Conservation (phyloP, 2,888 invertebrate species). For the Tortricodes alternella region DNA sequence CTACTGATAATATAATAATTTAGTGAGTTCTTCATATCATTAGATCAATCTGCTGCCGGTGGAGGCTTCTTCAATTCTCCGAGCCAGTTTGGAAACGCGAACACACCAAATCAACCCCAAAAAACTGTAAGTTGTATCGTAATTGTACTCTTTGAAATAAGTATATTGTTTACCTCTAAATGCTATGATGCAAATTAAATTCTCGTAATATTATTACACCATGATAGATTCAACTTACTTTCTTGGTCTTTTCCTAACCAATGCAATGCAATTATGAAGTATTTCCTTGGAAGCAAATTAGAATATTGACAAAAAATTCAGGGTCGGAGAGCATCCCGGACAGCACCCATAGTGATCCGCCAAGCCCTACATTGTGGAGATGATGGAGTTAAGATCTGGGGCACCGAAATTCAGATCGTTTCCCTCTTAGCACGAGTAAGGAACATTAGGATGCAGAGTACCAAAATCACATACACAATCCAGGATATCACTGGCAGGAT, state of each 20-base stretch:
- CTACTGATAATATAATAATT: not conserved
- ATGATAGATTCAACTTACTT: no score
- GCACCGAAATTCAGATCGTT: conserved; percentile 76
- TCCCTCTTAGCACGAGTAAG: conserved; percentile 67
- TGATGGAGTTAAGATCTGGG: conserved; percentile 79
- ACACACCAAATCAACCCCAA: conserved; percentile 71
- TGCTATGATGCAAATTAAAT: no score
- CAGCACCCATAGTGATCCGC: conserved; percentile 75
- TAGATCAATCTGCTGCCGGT: conserved; percentile 74
- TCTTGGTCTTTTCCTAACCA: no score
- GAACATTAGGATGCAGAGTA: conserved; percentile 74
- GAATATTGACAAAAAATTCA: no score
- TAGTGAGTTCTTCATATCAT: conserved; percentile 32
- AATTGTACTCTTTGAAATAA: not conserved
- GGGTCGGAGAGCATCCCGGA: conserved; percentile 72
- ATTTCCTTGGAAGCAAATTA: no score
- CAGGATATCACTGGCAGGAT: conserved; percentile 79
- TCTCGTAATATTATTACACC: no score
- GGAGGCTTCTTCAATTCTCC: conserved; percentile 77
- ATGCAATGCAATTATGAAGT: no score
- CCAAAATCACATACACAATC: conserved; percentile 77
- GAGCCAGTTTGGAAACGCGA: conserved; percentile 72
- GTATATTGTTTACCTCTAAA: no score
- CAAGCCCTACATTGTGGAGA: conserved; percentile 75
- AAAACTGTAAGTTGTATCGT: conserved; percentile 56